A percentile compares a stretch with the other conserved stretches of the same genome.
Conservation (phyloP, 2,888 invertebrate genomes). For the Brachypterus glaber region DNA sequence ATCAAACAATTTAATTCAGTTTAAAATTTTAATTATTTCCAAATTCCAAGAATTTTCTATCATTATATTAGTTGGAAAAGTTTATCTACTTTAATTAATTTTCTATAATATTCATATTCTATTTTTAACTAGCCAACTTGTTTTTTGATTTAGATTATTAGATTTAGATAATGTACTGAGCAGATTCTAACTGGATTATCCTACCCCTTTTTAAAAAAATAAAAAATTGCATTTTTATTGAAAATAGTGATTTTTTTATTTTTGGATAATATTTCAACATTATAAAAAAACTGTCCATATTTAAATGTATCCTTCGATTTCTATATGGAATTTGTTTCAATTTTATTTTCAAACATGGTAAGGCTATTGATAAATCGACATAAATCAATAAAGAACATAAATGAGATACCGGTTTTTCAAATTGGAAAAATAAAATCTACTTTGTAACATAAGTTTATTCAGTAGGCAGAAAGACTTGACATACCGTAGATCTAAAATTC, state of each 20-base stretch:
- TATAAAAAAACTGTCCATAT: conserved; percentile 1
- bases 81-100: too few relatives aligned
- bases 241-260: too few relatives aligned
- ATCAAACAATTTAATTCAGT: too few relatives aligned
- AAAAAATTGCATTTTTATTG: too few relatives aligned
- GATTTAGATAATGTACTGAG: background rate
- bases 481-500: conserved; percentile 11
- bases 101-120: too few relatives aligned
- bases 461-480: conserved; percentile 11
- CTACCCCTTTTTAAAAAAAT: too few relatives aligned
- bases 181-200: background rate
- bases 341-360: conserved; percentile 3
- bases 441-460: conserved; percentile 11
- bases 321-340: conserved; percentile 4
- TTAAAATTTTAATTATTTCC: too few relatives aligned
- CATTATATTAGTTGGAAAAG: too few relatives aligned
- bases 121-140: too few relatives aligned
- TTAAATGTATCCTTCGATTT: conserved; percentile 4
- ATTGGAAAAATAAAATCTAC: conserved; percentile 10
- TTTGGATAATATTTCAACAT: too few relatives aligned
- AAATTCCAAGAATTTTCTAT: too few relatives aligned
- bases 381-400: conserved; percentile 13
- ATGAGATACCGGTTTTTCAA: conserved; percentile 13
- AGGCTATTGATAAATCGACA: conserved; percentile 7
- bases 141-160: background rate